These are phyloP conservation scores for Genyomyrus donnyi DNA, from an alignment of 2,113 vertebrate genomes.

Conservation along the genomic window DNA sequence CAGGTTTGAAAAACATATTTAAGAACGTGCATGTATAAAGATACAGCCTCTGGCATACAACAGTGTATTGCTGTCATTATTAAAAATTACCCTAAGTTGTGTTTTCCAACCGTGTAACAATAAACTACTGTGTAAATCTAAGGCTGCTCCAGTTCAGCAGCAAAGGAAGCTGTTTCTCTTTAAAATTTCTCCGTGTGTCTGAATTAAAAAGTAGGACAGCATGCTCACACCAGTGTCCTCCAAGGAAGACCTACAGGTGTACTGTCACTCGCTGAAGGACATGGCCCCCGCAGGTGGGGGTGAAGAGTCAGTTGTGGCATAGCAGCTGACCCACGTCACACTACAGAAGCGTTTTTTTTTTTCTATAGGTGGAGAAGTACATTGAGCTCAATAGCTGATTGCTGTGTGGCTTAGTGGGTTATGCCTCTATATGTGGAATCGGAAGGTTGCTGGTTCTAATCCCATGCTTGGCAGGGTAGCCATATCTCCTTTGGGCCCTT, in stretches of 20 bases:
- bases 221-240: not conserved
- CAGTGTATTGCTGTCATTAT: not conserved
- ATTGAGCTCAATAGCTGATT: not conserved
- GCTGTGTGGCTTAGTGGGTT: not conserved
- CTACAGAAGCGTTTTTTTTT: not conserved
- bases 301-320: not conserved
- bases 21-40: not conserved
- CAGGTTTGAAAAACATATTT: not conserved
- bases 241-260: not conserved
- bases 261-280: not conserved
- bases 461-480: not conserved
- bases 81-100: not conserved
- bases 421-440: not conserved
- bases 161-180: not conserved
- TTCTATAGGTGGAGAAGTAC: not conserved
- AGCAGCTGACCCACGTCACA: not conserved
- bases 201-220: not conserved
- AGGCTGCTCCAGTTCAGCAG: not conserved
- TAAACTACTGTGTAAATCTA: not conserved
- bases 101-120: not conserved
- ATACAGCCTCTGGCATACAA: not conserved
- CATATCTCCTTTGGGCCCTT: not conserved
- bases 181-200: not conserved
- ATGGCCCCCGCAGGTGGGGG: not conserved
- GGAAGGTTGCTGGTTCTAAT: not conserved